Conservation (phyloP, 2,797 vertebrate species). For the Acanthurus lineatus region DNA sequence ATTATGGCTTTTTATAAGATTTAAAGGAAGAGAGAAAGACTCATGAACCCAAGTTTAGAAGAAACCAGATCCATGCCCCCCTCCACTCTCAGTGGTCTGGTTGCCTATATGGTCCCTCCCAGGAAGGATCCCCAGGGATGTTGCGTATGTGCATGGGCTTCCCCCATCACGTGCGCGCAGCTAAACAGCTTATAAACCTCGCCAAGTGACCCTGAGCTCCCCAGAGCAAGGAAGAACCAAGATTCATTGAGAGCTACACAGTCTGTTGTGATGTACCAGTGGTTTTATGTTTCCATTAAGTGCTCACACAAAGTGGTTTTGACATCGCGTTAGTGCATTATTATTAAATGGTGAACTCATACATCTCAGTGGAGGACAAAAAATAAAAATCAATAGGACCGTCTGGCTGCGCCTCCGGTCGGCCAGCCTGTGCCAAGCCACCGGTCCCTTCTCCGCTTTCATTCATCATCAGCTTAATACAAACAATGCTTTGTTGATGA, state of each 20-base stretch:
- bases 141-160: slow-evolving; percentile 61
- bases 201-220: slow-evolving; percentile 52
- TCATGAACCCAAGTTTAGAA: slow-evolving; percentile 30
- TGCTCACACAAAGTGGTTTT: slow-evolving; percentile 46
- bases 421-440: slow-evolving; percentile 45
- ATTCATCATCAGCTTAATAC: slow-evolving; percentile 15
- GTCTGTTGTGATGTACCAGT: slow-evolving; percentile 23
- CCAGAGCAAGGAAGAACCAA: slow-evolving; percentile 27
- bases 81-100: slow-evolving; percentile 21
- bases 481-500: background rate
- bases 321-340: slow-evolving; percentile 58
- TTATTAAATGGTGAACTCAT: slow-evolving; percentile 51
- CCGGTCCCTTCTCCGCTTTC: slow-evolving; percentile 2
- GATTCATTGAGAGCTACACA: slow-evolving; percentile 30
- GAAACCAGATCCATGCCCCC: slow-evolving; percentile 37
- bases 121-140: slow-evolving; percentile 64
- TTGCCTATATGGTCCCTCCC: slow-evolving; percentile 30
- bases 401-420: slow-evolving; percentile 66
- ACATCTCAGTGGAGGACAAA: slow-evolving; percentile 51
- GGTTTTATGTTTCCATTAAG: slow-evolving; percentile 64
- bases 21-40: slow-evolving; percentile 34
- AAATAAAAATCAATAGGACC: slow-evolving; percentile 68
- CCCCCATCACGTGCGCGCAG: slow-evolving; percentile 60
- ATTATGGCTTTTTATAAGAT: slow-evolving; percentile 43
- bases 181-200: slow-evolving; percentile 51